Conservation (phyloP, 2,113 vertebrate genomes). For the Psilopogon haemacephalus region DNA sequence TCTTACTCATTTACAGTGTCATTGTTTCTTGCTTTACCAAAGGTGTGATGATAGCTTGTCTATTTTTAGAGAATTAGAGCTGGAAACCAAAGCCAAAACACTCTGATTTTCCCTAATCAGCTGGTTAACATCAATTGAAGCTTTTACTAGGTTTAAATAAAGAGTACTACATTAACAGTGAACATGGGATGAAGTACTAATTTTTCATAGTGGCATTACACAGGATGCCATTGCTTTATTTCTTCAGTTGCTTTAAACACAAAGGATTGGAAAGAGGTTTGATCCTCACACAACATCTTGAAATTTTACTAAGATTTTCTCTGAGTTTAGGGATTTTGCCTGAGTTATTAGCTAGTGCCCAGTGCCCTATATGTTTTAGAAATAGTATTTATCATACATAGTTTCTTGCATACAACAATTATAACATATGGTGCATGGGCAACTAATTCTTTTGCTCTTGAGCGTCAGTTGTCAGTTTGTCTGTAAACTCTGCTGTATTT, state of each 20-base stretch:
- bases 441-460: neutral
- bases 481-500: constrained; percentile 63
- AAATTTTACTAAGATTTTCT: neutral
- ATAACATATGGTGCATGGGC: neutral
- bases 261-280: neutral
- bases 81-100: neutral
- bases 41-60: neutral
- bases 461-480: constrained; percentile 25
- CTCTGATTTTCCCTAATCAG: neutral
- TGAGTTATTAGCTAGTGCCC: neutral
- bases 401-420: neutral
- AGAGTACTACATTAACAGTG: neutral
- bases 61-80: neutral
- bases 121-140: neutral
- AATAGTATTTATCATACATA: neutral
- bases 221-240: neutral
- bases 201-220: neutral
- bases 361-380: neutral
- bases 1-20: neutral
- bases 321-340: neutral
- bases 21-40: neutral
- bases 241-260: neutral
- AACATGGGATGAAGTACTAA: neutral
- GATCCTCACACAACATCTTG: neutral
- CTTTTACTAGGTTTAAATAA: neutral